Evolutionary conservation across 2,888 invertebrate genomes (phyloP), one percentile per base, ranked within the genome.

Genomic region (Galerucella calmariensis): DNA sequence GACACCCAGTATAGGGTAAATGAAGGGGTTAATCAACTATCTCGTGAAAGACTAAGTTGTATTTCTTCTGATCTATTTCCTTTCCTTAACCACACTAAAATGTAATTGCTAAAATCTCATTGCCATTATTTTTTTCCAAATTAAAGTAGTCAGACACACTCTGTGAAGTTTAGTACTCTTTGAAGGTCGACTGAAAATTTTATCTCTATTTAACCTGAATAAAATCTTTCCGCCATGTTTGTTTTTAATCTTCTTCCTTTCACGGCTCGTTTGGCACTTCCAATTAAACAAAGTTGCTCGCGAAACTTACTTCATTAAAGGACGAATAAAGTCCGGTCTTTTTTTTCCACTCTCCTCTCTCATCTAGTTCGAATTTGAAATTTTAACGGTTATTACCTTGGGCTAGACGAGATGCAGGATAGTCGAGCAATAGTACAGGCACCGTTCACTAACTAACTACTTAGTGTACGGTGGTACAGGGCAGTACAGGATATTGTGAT

Each of bases 181-280:
- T 56, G 56, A 56, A 56, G 6, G 16, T 16, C 16, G 62, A 71
- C 71, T 44, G 4, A 71, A 65, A 56, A 56, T 51, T 65, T 71
- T 65, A 65, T 65, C 65, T 65, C 58, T 58, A 27, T 71, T 71
- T 71, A 71, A 71, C 71, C 65, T 44, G 48, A 63, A 63, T 56
- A 44, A 51, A 71, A 44, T 58, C 51, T 16, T 56, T 63, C 24
- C 24, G 63, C 51, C 65, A 71, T 71, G 71, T 71, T 71, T 71
- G 65, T 65, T 65, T 69, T 71, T 46, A 71, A 65, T 58, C 65
- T 46, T 46, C 9, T 46, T 65, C 35, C 56, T 63, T 70, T 71
- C 56, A 71, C 71, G 65, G 71, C 65, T 63, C 71, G 63, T 71
- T 71, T 71, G 71, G 65, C 71, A 71, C 71, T 71, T 71, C 71